Evolutionary conservation across 2,797 vertebrate species (phyloP).

Genomic region (Danio jaintianensis): DNA sequence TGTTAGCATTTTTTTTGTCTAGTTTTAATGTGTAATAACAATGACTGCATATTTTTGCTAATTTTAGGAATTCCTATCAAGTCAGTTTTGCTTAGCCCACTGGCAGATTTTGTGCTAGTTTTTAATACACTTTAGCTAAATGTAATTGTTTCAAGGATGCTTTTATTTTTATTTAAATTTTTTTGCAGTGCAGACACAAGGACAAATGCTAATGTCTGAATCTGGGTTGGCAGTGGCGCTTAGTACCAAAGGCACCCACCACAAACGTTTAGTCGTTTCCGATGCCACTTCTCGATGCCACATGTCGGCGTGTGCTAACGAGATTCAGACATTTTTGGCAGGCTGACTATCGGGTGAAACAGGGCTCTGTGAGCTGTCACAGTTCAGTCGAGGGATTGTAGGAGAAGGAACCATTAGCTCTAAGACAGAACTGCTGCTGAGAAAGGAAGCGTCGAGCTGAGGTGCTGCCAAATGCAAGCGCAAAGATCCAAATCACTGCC

Average conservation of each 20-base stretch:
- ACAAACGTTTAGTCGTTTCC: constrained; percentile 67
- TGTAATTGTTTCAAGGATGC: no score
- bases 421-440: constrained; percentile 29
- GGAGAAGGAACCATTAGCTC: constrained; percentile 21
- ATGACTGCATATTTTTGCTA: no score
- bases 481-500: constrained; percentile 1
- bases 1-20: no score
- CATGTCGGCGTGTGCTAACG: constrained; percentile 62
- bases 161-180: no score
- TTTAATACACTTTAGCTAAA: neutral
- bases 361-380: constrained; percentile 68
- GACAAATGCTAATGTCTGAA: constrained; percentile 73
- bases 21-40: no score
- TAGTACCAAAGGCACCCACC: constrained; percentile 54
- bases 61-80: no score
- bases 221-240: constrained; percentile 66
- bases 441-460: constrained; percentile 12
- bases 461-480: neutral
- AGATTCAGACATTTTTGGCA: constrained; percentile 74
- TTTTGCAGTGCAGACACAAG: constrained; percentile 66
- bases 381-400: constrained; percentile 64
- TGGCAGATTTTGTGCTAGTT: neutral
- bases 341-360: constrained; percentile 67
- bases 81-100: no score
- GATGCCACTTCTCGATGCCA: constrained; percentile 66